Conservation (phyloP, 2,888 invertebrate genomes). For the Parascotia fuliginaria region DNA sequence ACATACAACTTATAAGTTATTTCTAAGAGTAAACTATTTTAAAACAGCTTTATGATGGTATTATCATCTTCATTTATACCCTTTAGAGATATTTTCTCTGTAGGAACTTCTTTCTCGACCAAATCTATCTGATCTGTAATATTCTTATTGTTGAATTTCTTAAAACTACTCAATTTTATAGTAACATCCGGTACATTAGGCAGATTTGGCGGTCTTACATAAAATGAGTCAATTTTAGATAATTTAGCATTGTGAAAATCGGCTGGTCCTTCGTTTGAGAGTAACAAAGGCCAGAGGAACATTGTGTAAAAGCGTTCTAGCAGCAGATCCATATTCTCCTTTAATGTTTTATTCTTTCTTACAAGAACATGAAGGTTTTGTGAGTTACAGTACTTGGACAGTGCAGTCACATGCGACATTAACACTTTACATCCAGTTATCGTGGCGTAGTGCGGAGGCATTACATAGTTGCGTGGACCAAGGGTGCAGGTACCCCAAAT, state of each 20-base stretch:
- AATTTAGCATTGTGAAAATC: slow-evolving; percentile 1
- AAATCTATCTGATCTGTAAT: slow-evolving; percentile 32
- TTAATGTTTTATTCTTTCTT: slow-evolving; percentile 52
- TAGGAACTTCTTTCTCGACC: slow-evolving; percentile 2
- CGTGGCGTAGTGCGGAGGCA: slow-evolving; percentile 69
- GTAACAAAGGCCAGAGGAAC: slow-evolving; percentile 69
- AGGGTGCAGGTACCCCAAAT: slow-evolving; percentile 61
- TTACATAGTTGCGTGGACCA: slow-evolving; percentile 48
- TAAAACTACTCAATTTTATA: slow-evolving; percentile 20
- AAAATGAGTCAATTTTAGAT: slow-evolving; percentile 12
- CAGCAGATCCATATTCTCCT: slow-evolving; percentile 49
- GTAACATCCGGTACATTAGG: slow-evolving; percentile 31
- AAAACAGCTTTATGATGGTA: not conserved
- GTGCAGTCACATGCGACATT: slow-evolving; percentile 48
- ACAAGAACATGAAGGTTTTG: slow-evolving; percentile 45
- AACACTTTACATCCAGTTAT: slow-evolving; percentile 67
- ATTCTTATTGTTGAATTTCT: slow-evolving; percentile 19
- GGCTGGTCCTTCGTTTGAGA: slow-evolving; percentile 55
- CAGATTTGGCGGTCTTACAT: slow-evolving; percentile 13
- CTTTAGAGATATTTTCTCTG: not conserved
- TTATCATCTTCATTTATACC: not conserved
- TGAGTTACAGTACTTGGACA: slow-evolving; percentile 20
- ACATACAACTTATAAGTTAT: no score
- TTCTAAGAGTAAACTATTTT: no score
- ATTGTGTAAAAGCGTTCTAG: slow-evolving; percentile 62